A percentile compares a stretch with the other conserved stretches of the same genome.
Conservation (phyloP, 2,113 vertebrate species). For the Peromyscus maniculatus region DNA sequence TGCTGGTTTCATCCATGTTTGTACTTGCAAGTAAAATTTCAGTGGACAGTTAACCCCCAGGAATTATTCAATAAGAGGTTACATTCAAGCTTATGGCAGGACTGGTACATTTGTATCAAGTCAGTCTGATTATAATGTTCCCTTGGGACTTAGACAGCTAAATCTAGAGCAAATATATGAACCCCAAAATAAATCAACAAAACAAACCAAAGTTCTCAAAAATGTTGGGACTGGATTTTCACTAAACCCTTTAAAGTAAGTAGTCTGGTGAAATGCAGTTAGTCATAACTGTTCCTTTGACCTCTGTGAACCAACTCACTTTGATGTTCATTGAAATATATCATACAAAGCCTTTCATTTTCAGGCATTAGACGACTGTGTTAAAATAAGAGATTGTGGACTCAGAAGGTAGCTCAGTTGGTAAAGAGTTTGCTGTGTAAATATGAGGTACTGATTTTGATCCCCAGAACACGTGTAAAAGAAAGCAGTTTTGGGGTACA, state of each 20-base stretch:
- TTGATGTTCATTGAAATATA: conserved; percentile 17
- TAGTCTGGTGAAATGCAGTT: conserved; percentile 66
- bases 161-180: conserved; percentile 72
- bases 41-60: conserved; percentile 34
- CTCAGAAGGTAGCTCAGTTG: too few relatives aligned
- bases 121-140: conserved; percentile 39
- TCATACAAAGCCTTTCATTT: conserved; percentile 50
- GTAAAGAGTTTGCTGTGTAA: neutral
- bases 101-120: conserved; percentile 74
- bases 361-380: neutral
- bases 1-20: conserved; percentile 44
- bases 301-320: conserved; percentile 62
- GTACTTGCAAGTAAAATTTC: conserved; percentile 38
- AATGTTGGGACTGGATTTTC: conserved; percentile 69
- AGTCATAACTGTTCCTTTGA: conserved; percentile 68
- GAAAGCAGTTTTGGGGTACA: too few relatives aligned
- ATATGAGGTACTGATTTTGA: neutral
- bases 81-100: conserved; percentile 51
- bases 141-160: conserved; percentile 67
- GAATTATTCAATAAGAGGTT: conserved; percentile 69
- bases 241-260: conserved; percentile 76
- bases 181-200: neutral
- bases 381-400: conserved; percentile 48
- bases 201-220: conserved; percentile 48
- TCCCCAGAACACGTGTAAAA: neutral